Evolutionary conservation across 2,113 vertebrate species (phyloP), one percentile per base, ranked within the genome.

Genomic region (Dasypus novemcinctus): DNA sequence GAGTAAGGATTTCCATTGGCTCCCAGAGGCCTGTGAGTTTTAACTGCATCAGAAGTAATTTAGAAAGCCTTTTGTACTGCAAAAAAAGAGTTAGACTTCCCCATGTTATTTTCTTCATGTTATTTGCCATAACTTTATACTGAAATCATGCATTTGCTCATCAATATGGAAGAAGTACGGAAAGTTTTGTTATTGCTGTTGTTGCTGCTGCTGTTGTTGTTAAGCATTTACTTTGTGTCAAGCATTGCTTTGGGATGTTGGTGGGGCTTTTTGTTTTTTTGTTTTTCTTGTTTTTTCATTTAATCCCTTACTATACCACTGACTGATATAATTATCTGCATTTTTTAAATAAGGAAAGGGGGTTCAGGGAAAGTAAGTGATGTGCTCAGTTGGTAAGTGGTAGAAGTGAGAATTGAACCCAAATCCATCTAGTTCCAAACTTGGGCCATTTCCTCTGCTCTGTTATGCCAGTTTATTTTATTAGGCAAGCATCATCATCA

Each of bases 251-350:
- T 41, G 27, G 38, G 46, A 52, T 91, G 79, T n/a, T n/a, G n/a
- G n/a, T n/a, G n/a, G n/a, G n/a, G n/a, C n/a, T n/a, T n/a, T n/a
- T n/a, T n/a, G n/a, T n/a, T n/a, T n/a, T n/a, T n/a, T n/a, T n/a
- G n/a, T 92, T 78, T 86, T 76, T 88, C 54, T 38, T 66, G 82
- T 83, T 87, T 36, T 66, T 95, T 88, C 25, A 91, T 36, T 83
- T 69, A 84, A 91, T 83, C 31, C 7, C 11, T 71, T 86, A 74
- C 38, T 75, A 27, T 21, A 54, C 18, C 27, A 92, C 46, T 43
- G 38, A 75, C 25, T 7, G 43, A 80, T 36, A 64, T 27, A 63
- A 54, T 78, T 87, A 92, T 46, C 11, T 8, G 11, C 25, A 91
- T 33, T 61, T 95, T 90, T 81, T 43, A 72, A 82, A 54, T 41